These are phyloP conservation scores for Serrognathus titanus DNA, from an alignment of 2,888 invertebrate genomes.

Conservation along the genomic window DNA sequence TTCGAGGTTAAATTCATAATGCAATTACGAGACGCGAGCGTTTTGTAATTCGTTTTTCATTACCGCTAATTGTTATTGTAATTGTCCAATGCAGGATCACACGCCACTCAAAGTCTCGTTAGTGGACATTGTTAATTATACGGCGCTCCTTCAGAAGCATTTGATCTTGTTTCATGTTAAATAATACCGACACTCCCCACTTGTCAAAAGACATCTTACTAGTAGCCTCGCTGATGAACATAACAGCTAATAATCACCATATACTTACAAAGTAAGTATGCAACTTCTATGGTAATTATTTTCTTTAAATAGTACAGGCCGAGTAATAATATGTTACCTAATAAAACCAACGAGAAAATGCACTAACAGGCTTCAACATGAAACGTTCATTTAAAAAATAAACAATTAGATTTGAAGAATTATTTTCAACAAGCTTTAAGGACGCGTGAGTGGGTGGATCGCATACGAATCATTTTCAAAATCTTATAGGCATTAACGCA, in stretches of 20 bases:
- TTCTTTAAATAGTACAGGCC: no score
- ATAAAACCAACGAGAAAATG: no score
- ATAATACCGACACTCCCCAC: slow-evolving; percentile 25
- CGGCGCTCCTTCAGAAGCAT: slow-evolving; percentile 35
- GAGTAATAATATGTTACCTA: no score
- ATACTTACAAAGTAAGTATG: no score
- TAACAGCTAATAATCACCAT: not conserved
- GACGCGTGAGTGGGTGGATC: no score
- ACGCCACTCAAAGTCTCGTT: slow-evolving; percentile 43
- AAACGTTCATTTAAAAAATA: no score
- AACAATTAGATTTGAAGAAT: no score
- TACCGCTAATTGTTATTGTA: slow-evolving; percentile 41
- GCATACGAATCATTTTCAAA: no score
- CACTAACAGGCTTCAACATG: no score
- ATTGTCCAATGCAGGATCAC: slow-evolving; percentile 38
- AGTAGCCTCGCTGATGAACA: not conserved
- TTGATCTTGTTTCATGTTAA: slow-evolving; percentile 27
- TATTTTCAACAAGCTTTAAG: no score
- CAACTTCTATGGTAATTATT: no score
- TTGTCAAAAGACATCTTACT: slow-evolving; percentile 24
- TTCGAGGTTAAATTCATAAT: slow-evolving; percentile 32
- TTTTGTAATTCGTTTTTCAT: slow-evolving; percentile 44
- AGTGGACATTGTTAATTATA: slow-evolving; percentile 44
- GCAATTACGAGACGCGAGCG: slow-evolving; percentile 34
- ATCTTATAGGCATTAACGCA: no score